These are phyloP conservation scores for Ailurus styani DNA, from an alignment of 2,113 vertebrate genomes.

Conservation along the genomic window DNA sequence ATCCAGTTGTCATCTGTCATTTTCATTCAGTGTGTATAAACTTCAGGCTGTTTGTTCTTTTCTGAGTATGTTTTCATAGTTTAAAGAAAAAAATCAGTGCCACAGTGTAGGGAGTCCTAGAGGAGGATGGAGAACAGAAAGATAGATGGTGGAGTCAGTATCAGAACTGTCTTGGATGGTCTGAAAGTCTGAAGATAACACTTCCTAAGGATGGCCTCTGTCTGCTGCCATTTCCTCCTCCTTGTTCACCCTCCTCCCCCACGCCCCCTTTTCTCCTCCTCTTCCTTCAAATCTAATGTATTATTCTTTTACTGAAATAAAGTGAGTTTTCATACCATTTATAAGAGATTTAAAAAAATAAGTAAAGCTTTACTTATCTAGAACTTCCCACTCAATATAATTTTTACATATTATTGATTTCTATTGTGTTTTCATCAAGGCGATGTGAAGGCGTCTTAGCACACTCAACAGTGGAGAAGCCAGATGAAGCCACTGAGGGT, in stretches of 20 bases:
- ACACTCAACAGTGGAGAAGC: background rate
- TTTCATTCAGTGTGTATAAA: background rate
- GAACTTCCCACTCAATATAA: background rate
- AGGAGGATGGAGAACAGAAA: background rate
- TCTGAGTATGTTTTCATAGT: background rate
- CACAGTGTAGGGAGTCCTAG: background rate
- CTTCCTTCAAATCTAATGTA: background rate
- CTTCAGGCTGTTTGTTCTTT: background rate
- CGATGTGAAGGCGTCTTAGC: background rate
- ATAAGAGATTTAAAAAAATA: background rate
- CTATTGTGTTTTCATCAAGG: background rate
- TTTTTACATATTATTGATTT: background rate
- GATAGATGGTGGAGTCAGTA: background rate
- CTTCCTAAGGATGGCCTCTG: background rate
- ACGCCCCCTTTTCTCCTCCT: background rate
- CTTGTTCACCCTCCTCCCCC: fast-evolving
- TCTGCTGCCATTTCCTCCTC: background rate
- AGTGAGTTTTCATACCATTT: background rate
- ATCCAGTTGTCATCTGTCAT: background rate
- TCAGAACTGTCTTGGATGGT: background rate
- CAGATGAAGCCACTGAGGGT: background rate
- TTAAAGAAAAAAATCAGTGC: background rate
- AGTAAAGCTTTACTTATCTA: background rate
- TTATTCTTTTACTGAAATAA: background rate
- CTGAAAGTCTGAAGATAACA: background rate